Evolutionary conservation across 2,888 invertebrate genomes (phyloP), one percentile per base, ranked within the genome.

Genomic region (Ennomos erosarius): DNA sequence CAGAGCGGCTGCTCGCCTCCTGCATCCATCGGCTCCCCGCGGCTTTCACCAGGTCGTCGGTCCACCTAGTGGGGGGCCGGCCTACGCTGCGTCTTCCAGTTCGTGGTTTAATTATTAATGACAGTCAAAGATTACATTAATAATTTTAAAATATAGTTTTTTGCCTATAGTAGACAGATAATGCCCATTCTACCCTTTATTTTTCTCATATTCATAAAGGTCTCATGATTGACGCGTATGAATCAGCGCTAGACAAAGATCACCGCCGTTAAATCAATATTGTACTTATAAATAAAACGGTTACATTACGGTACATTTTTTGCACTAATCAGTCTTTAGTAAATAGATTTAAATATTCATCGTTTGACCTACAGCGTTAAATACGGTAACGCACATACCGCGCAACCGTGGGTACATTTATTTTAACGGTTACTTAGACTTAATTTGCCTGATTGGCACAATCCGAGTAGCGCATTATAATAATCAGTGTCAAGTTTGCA

Each of bases 161-260:
- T n/a, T 26, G 26, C 26, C 4, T 26, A 26, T 26, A 26, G 26
- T 0, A 0, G 26, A 6, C 5, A 5, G 6, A 26, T 26, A 26
- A 26, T 12, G 10, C 16, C 55, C 12, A 39, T 36, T 62, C 55
- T 64, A 57, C 64, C 54, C 63, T 64, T 64, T 36, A 10, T 53
- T 55, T 58, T 47, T 47, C 9, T 12, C 13, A 49, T 50, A 34
- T 3, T 44, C 35, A 39, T 53, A 47, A 26, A 48, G 38, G 13
- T 43, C 11, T n/a, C 39, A 48, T 53, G 35, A 48, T 53, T 16
- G 40, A 45, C 36, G 9, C 43, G 46, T 38, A 47, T 59, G 59
- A 59, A 55, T 60, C 55, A 55, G 43, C 10, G 39, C 51, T 33
- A 44, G 47, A 43, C 47, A 55, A 39, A 46, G 43, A 55, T 55